Percentiles rank a stretch among this genome's conserved stretches.
Conservation (phyloP, 2,113 vertebrate species). For the Piaya cayana region DNA sequence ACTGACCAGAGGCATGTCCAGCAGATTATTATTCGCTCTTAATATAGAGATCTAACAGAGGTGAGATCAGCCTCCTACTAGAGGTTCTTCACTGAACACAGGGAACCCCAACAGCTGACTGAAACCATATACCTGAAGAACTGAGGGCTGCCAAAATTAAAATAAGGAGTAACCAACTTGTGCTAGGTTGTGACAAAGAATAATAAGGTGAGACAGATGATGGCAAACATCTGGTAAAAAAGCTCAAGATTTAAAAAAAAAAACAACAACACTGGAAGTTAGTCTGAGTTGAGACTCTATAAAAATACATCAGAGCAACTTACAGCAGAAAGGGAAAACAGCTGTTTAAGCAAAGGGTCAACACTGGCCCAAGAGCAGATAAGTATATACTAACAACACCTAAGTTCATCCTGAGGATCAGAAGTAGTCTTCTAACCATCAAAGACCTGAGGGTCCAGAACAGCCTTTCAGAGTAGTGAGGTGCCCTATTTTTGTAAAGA, state of each 20-base stretch:
- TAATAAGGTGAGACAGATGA: neutral
- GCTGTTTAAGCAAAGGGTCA: neutral
- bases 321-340: neutral
- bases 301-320: neutral
- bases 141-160: neutral
- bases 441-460: neutral
- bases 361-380: neutral
- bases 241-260: neutral
- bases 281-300: neutral
- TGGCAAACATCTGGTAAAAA: neutral
- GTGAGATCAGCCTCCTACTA: neutral
- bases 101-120: neutral
- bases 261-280: neutral
- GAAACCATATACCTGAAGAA: neutral
- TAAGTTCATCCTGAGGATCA: neutral
- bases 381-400: neutral
- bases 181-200: neutral
- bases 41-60: neutral
- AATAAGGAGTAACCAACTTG: neutral
- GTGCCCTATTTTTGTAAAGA: neutral
- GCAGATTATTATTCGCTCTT: neutral
- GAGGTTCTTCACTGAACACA: neutral
- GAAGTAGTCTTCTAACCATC: neutral
- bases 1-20: neutral
- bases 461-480: neutral